phyloP scores from a whole-genome alignment of 2,888 invertebrate species.

The Cryptocheilus praepositus region DNA sequence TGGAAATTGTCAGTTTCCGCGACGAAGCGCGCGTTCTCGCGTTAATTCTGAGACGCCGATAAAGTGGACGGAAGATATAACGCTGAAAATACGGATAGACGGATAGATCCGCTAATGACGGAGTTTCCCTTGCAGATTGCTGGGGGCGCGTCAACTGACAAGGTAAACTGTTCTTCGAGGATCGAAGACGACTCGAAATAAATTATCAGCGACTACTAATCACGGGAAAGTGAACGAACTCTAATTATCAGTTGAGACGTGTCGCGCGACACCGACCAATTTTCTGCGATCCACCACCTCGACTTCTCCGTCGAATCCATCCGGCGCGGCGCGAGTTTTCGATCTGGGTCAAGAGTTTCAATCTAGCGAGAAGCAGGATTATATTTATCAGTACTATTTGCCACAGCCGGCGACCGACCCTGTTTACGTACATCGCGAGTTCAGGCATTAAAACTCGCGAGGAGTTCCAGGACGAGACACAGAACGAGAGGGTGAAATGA shows the following conservation, averaged over 20 bases:
- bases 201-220: slow-evolving; percentile 26
- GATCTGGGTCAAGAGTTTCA: slow-evolving; percentile 44
- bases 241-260: slow-evolving; percentile 26
- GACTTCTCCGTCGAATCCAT: slow-evolving; percentile 18
- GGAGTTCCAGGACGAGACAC: not conserved
- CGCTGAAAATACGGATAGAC: no score
- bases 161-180: not conserved
- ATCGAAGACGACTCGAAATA: slow-evolving; percentile 10
- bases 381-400: slow-evolving; percentile 34
- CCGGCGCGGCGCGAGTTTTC: slow-evolving; percentile 11
- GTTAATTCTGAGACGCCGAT: no score
- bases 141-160: no score
- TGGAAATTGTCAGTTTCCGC: no score
- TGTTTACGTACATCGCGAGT: slow-evolving; percentile 13
- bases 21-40: no score
- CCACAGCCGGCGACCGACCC: slow-evolving; percentile 1
- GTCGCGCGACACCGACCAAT: slow-evolving; percentile 28
- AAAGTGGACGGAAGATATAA: no score
- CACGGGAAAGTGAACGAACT: slow-evolving; percentile 15
- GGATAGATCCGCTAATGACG: no score
- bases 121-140: no score
- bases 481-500: no score
- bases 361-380: slow-evolving; percentile 30
- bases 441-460: slow-evolving; percentile 13
- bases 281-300: slow-evolving; percentile 23